Conservation (phyloP, 2,888 invertebrate genomes). For the Leptopilina myrica region DNA sequence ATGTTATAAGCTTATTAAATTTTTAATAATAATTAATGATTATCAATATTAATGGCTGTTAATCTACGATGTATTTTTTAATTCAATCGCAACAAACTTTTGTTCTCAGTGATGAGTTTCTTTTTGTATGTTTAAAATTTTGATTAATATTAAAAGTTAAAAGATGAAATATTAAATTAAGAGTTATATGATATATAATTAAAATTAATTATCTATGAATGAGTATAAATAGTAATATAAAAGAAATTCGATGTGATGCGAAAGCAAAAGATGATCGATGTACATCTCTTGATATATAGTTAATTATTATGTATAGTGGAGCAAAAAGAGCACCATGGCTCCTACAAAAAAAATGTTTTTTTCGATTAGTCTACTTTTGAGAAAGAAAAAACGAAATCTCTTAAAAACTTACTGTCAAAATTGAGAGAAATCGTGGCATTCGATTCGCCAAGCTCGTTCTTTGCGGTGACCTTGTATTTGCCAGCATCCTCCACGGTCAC, state of each 20-base stretch:
- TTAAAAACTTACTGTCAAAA: conserved; percentile 94
- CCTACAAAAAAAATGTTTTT: background rate
- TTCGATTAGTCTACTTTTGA: conserved; percentile 22
- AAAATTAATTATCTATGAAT: conserved; percentile 1
- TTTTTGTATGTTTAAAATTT: background rate
- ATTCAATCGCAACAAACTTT: conserved; percentile 32
- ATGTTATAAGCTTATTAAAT: background rate
- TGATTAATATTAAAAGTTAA: conserved; percentile 43
- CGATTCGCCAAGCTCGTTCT: conserved; percentile 98
- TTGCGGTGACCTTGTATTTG: conserved; percentile 97
- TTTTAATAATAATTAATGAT: background rate
- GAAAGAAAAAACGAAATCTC: background rate
- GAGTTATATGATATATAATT: conserved; percentile 15
- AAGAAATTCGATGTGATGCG: conserved; percentile 42
- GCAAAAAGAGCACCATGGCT: conserved; percentile 47
- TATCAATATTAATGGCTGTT: conserved; percentile 7
- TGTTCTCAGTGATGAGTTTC: conserved; percentile 45
- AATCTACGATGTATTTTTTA: background rate
- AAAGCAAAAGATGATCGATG: conserved; percentile 67
- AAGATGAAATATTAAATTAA: no score
- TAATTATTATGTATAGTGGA: conserved; percentile 42
- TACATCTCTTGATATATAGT: conserved; percentile 70
- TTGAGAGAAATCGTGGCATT: conserved; percentile 98
- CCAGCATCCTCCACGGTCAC: conserved; percentile 98
- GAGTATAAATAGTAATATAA: conserved; percentile 5